Base-by-base conservation (phyloP, 2,113 vertebrate genomes). In the Vireo altiloquus region DNA sequence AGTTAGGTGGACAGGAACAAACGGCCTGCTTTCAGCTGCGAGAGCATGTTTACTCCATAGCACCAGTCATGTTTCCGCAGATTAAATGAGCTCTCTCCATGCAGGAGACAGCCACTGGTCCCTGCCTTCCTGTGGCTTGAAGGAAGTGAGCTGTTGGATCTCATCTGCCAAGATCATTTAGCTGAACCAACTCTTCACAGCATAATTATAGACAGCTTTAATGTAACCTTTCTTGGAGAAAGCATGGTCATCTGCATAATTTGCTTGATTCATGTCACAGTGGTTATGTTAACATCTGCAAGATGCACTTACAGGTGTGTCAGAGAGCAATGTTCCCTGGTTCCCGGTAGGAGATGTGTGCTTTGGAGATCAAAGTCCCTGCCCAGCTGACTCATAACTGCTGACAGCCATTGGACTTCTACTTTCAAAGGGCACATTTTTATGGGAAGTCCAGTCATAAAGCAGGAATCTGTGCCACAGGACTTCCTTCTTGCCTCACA, bases 61-160 rank as follows among this genome's bases (percentile, higher is more conserved):
- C 44, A 85, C 63, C 39, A 47, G 28, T 20, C 7, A 0, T 7
- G 4, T 25, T 92, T 84, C 93, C 2, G 1, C 44, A 66, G 77
- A 78, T 50, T 27, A 70, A 81, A 87, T 60, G 35, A 91, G 19
- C n/a, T 40, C 30, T n/a, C 42, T 54, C 54, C 40, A 40, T 1
- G 1, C 22, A 65, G 72, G 72, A 33, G 3, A 87, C 37, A 31
- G 71, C 25, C 24, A 1, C 13, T 5, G 2, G 23, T 39, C 79
- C 39, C 33, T 1, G 9, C 49, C 66, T 63, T 79, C 75, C 79
- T 1, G 0, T 0, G 1, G 39, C 42, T 23, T 2, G 1, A 39
- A 61, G 40, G 54, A 80, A 91, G 56, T 0, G 0, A 91, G 70
- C 40, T 42, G 33, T 24, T 10, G 3, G 33, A 44, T 44, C 65